Evolutionary conservation across 2,888 invertebrate genomes (phyloP).

Genomic region (Morpho achilles): DNA sequence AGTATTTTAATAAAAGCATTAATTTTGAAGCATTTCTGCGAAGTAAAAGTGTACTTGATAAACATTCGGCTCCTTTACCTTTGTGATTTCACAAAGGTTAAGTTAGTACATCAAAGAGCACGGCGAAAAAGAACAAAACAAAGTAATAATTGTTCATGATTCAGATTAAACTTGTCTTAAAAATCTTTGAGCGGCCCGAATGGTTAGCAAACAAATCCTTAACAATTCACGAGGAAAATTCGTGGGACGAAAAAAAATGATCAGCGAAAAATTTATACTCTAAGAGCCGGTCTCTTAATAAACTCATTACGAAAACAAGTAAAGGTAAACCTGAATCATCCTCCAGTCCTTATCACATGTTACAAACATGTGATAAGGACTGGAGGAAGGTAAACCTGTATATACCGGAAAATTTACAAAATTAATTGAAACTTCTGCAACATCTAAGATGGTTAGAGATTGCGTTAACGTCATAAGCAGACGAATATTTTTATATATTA

Average conservation of each 20-base stretch:
- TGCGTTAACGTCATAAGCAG: too few species aligned
- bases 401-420: too few species aligned
- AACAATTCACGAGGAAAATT: slow-evolving; percentile 12
- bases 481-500: too few species aligned
- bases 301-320: too few species aligned
- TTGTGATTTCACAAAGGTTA: slow-evolving; percentile 17
- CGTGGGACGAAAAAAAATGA: slow-evolving; percentile 20
- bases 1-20: slow-evolving; percentile 17
- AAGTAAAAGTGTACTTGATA: slow-evolving; percentile 12
- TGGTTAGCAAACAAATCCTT: slow-evolving; percentile 17
- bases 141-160: slow-evolving; percentile 15
- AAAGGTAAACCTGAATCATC: background rate
- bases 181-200: slow-evolving; percentile 9
- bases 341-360: background rate
- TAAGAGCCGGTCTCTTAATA: background rate
- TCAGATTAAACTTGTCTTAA: slow-evolving; percentile 15
- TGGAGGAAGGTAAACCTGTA: background rate
- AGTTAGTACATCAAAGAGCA: slow-evolving; percentile 13
- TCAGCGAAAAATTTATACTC: slow-evolving; percentile 11
- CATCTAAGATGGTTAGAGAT: too few species aligned
- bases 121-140: slow-evolving; percentile 8
- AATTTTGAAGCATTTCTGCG: slow-evolving; percentile 8
- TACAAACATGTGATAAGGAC: too few species aligned
- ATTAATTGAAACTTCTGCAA: too few species aligned
- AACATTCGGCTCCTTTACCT: slow-evolving; percentile 14